These are phyloP conservation scores for Drosophila borealis DNA, from an alignment of 2,888 invertebrate genomes.

Conservation along the genomic window DNA sequence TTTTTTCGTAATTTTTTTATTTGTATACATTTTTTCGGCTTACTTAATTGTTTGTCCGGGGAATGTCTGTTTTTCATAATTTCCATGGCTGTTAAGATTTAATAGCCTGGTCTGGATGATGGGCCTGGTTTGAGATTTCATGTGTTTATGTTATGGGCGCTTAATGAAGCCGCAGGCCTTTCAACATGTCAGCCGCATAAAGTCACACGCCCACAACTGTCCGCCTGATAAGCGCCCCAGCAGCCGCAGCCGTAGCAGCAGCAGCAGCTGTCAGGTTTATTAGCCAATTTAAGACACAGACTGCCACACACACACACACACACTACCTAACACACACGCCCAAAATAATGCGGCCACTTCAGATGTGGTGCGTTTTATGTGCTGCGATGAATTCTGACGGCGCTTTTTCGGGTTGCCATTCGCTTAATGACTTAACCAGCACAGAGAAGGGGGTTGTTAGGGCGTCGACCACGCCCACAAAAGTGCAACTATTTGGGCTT, in stretches of 20 bases:
- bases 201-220: slow-evolving; percentile 53
- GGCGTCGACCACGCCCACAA: slow-evolving; percentile 54
- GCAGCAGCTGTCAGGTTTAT: slow-evolving; percentile 71
- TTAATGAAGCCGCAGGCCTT: slow-evolving; percentile 79
- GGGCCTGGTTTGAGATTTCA: slow-evolving; percentile 44
- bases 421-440: slow-evolving; percentile 68
- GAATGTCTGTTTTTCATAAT: slow-evolving; percentile 17
- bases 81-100: slow-evolving; percentile 34
- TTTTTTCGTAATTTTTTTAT: neutral
- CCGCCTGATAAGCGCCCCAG: slow-evolving; percentile 8
- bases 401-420: slow-evolving; percentile 63
- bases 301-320: slow-evolving; percentile 35
- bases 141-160: slow-evolving; percentile 69
- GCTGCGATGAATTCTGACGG: slow-evolving; percentile 75
- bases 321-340: slow-evolving; percentile 12
- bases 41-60: slow-evolving; percentile 8
- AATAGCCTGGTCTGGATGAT: slow-evolving; percentile 22
- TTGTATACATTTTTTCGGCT: neutral
- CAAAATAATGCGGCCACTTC: slow-evolving; percentile 34
- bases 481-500: slow-evolving; percentile 66
- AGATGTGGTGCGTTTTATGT: slow-evolving; percentile 77
- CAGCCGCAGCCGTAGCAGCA: neutral
- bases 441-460: neutral
- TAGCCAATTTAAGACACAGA: slow-evolving; percentile 77
- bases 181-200: slow-evolving; percentile 55